Base-by-base conservation (phyloP, 2,113 vertebrate species). In the Gallinago undulata region DNA sequence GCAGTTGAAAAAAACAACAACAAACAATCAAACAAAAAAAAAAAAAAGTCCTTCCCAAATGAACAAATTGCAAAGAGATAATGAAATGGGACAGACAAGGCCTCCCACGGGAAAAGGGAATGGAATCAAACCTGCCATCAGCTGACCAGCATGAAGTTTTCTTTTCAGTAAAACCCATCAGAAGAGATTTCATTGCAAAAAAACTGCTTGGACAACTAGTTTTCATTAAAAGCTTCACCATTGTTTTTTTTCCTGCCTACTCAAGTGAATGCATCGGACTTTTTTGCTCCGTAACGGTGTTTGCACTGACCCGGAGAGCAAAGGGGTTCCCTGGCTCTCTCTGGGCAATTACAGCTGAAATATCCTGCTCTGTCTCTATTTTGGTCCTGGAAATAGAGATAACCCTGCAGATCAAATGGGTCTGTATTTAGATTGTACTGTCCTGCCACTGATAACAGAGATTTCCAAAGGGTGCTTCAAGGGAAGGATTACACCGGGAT, bases 61-160 rank as follows among this genome's bases (percentile, higher is more conserved):
- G 53, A 69, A 45, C 33, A 84, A 88, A 80, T 13, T 37, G 41
- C 74, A 60, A 19, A 73, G 81, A 69, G 84, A 76, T 53, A 91
- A 85, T n/a, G 70, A 93, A 93, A 93, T 9, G 47, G 74, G 68
- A 78, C 91, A 90, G 92, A 62, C 50, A 30, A 76, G 19, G 35
- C 19, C 3, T 85, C 94, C 94, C 1, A 6, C 73, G 91, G 87
- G 81, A 85, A 79, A 76, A 87, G 1, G 21, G 89, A 89, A 80
- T 53, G 19, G 79, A 95, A 96, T 94, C 74, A 63, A 85, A 93
- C 66, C 84, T 91, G 89, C 93, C 91, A 89, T 92, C 86, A 87
- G 86, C 77, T 87, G 80, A 87, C 89, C 80, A 89, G 84, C 62
- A 66, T 10, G 47, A 81, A 48, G 83, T 57, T 89, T 84, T 23